Conservation (phyloP, 2,888 invertebrate species). For the Eumerus sabulonum region DNA sequence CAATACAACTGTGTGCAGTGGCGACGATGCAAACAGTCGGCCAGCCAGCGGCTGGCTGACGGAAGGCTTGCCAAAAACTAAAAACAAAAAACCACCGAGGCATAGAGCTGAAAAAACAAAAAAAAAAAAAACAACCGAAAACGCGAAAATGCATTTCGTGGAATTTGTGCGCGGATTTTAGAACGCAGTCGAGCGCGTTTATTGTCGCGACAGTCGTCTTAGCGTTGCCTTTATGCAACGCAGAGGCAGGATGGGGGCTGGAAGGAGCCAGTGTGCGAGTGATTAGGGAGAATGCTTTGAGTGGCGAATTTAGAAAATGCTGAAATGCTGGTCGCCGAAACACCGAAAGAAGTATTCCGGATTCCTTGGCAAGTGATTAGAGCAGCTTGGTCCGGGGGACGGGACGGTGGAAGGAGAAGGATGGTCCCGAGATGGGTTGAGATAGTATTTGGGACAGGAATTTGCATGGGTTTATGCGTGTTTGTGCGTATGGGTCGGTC, state of each 20-base stretch:
- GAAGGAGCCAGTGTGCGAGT: constrained; percentile 27
- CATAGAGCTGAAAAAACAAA: too few species aligned
- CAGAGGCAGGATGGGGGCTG: neutral
- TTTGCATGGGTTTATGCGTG: too few species aligned
- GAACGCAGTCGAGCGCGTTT: constrained; percentile 63
- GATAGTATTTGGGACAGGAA: too few species aligned
- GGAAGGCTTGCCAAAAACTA: constrained; percentile 52
- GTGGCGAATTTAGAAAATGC: constrained; percentile 53
- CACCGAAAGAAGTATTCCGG: constrained; percentile 44
- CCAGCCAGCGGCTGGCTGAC: neutral
- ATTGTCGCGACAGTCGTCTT: constrained; percentile 68
- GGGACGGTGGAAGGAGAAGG: neutral
- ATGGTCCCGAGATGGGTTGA: neutral
- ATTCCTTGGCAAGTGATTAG: constrained; percentile 53
- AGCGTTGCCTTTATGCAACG: constrained; percentile 58
- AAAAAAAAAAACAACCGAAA: too few species aligned
- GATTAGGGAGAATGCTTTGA: constrained; percentile 63
- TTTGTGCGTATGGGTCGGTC: too few species aligned
- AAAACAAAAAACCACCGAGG: too few species aligned
- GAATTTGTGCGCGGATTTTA: constrained; percentile 64
- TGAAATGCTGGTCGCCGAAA: constrained; percentile 18
- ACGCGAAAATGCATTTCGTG: constrained; percentile 23
- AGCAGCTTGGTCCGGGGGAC: neutral
- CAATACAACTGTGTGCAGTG: constrained; percentile 45
- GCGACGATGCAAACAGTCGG: constrained; percentile 8